These are phyloP conservation scores for Arbacia lixula DNA, from an alignment of 53 echinoderm and acorn worm species.

Conservation along the genomic window DNA sequence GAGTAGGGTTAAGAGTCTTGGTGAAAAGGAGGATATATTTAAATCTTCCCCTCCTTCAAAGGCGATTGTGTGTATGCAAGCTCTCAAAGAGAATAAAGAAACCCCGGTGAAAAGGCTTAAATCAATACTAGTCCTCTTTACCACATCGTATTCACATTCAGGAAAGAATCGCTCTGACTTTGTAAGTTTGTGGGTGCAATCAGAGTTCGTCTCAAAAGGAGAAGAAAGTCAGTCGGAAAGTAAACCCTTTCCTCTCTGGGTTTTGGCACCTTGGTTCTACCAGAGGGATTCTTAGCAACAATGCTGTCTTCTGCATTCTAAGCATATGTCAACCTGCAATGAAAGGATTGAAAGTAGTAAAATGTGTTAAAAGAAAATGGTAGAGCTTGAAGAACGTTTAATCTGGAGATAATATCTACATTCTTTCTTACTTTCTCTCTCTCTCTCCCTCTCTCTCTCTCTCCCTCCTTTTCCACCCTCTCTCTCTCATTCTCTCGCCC, in stretches of 20 bases:
- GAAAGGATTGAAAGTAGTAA: too few relatives aligned
- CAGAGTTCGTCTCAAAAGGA: slow-evolving; percentile 7
- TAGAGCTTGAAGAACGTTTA: too few relatives aligned
- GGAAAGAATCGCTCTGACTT: slow-evolving; percentile 8
- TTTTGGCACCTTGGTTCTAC: too few relatives aligned
- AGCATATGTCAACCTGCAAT: too few relatives aligned
- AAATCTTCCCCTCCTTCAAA: slow-evolving; percentile 25
- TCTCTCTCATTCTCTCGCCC: too few relatives aligned
- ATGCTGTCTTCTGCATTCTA: too few relatives aligned
- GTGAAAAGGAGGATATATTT: slow-evolving; percentile 27
- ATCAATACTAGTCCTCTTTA: slow-evolving; percentile 22
- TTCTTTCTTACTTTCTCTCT: background rate
- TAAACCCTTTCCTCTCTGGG: too few relatives aligned
- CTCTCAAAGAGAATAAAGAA: background rate
- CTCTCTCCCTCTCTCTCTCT: background rate
- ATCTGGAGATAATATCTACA: too few relatives aligned
- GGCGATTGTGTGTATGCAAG: background rate
- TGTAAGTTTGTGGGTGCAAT: background rate
- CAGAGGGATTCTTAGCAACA: too few relatives aligned
- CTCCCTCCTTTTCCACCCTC: background rate
- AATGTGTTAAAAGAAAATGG: too few relatives aligned
- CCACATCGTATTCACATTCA: background rate
- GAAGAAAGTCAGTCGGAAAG: too few relatives aligned
- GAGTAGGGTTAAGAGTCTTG: background rate
- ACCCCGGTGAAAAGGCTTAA: background rate